Conservation (phyloP, 2,888 invertebrate genomes). For the Hirtodrosophila histrioides region DNA sequence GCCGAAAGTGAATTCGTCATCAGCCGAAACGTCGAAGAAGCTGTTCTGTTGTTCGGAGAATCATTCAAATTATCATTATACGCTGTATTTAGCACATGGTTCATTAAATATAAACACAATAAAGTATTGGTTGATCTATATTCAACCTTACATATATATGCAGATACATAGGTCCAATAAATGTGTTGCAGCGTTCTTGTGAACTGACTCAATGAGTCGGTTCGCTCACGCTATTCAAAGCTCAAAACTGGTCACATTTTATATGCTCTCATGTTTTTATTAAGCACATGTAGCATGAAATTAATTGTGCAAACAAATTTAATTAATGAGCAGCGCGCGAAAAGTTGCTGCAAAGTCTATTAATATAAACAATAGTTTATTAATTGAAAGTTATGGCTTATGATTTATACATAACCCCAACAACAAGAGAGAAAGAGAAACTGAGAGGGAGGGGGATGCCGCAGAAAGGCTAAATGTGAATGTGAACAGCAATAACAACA, state of each 20-base stretch:
- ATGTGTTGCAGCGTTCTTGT: background rate
- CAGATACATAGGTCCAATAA: too few species aligned
- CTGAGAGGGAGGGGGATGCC: background rate
- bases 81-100: too few species aligned
- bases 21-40: too few species aligned
- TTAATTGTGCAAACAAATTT: constrained; percentile 74
- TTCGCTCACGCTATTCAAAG: background rate
- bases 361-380: constrained; percentile 75
- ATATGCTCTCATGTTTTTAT: constrained; percentile 7
- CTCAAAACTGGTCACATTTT: background rate
- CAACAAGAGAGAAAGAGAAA: constrained; percentile 24
- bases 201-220: constrained; percentile 1
- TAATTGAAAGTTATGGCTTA: constrained; percentile 71
- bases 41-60: too few species aligned
- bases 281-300: constrained; percentile 22
- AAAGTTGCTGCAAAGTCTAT: constrained; percentile 57
- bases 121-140: too few species aligned
- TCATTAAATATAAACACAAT: too few species aligned
- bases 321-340: constrained; percentile 41
- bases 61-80: too few species aligned
- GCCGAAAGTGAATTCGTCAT: too few species aligned
- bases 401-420: constrained; percentile 59
- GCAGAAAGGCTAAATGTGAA: constrained; percentile 9
- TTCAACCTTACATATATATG: too few species aligned
- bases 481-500: constrained; percentile 11